Evolutionary conservation across 2,888 invertebrate genomes (phyloP).

Genomic region (Augochlorella aurata): DNA sequence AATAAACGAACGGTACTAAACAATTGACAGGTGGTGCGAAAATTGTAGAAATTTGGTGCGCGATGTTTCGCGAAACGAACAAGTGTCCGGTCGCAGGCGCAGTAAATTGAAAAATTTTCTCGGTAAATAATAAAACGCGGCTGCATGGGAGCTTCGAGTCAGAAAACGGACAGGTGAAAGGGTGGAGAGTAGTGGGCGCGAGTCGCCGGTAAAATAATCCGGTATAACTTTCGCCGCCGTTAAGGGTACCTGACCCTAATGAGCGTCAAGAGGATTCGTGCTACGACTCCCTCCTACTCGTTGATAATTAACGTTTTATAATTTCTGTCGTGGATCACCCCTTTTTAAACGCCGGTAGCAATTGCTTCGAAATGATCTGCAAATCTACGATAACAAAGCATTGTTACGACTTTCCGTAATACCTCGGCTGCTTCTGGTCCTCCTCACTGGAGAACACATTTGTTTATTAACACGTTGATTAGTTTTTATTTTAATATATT

Average conservation of each 20-base stretch:
- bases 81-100: neutral
- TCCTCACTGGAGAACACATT: no score
- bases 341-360: neutral
- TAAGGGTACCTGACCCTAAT: slow-evolving; percentile 48
- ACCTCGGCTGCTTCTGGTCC: no score
- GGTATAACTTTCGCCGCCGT: slow-evolving; percentile 8
- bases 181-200: neutral
- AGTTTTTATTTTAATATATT: no score
- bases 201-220: slow-evolving; percentile 2
- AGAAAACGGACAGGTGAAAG: neutral
- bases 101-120: neutral
- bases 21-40: no score
- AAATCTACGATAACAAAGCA: neutral
- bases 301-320: neutral
- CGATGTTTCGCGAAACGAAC: neutral
- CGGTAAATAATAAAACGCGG: neutral
- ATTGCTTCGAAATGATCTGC: neutral
- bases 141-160: neutral
- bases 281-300: neutral
- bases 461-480: no score
- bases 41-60: no score
- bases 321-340: neutral
- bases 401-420: no score
- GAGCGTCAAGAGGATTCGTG: slow-evolving; percentile 12
- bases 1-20: no score